Evolutionary conservation across 2,113 vertebrate species (phyloP), one percentile per base, ranked within the genome.

Genomic region (Hemiprocne comata): DNA sequence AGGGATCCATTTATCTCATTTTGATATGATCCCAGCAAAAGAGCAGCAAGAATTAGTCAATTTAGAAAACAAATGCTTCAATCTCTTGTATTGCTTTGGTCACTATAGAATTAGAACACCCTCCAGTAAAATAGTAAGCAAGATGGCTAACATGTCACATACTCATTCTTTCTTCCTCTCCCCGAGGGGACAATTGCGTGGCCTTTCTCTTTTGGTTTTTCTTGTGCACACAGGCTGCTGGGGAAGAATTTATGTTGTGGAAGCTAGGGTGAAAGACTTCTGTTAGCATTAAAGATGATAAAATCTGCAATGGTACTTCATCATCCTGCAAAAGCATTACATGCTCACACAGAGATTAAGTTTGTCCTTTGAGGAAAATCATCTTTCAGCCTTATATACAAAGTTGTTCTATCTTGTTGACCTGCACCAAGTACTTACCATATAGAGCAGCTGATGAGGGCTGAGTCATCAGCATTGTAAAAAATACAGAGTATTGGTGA

Each of bases 101-200:
- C 26, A 24, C 21, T 66, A 6, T 4, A 36, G 33, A 15, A 62
- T 48, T 20, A 60, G 21, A 93, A 13, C 10, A 54, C 25, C 17
- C 70, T 87, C 40, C 62, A 78, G n/a, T 6, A 54, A 19, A 57
- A 44, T 10, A 58, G 17, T 38, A 76, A 82, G 25, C 15, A 44
- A 62, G 23, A 7, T 3, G 6, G 20, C 36, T 76, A 66, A 55
- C 4, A 0, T 17, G 28, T 82, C 46, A 78, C 29, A 23, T 0
- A 0, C 31, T 75, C 51, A 7, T 58, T 42, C 40, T 71, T 73
- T 61, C 50, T 74, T 73, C 67, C 33, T 61, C 54, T 85, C 11
- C n/a, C 31, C 42, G 48, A 29, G 20, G 34, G 10, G 7, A 66
- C 4, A 70, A 17, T 6, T 3, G 11, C 65, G 31, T 16, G 7